Evolutionary conservation across 1,140 invertebrate species (phyloP).

Genomic region (Riptortus pedestris): DNA sequence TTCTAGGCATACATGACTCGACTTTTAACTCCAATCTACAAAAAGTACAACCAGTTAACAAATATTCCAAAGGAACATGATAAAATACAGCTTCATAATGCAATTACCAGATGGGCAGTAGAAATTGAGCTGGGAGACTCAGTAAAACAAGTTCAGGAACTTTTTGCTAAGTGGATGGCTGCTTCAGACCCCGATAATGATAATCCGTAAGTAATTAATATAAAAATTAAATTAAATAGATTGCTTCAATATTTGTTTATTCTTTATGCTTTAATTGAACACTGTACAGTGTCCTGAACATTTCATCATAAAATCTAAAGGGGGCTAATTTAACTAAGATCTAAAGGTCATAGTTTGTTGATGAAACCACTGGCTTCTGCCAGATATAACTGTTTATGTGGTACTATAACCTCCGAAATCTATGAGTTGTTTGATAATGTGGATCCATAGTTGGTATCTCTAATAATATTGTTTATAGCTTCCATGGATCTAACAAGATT

Average conservation of each 20-base stretch:
- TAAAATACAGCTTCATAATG: neutral
- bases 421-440: too few relatives aligned
- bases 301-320: neutral
- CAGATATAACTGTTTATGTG: too few relatives aligned
- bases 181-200: conserved; percentile 53
- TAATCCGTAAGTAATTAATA: conserved; percentile 54
- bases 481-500: too few relatives aligned
- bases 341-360: neutral
- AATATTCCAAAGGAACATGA: conserved; percentile 40
- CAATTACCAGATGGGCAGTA: conserved; percentile 50
- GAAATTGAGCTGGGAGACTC: conserved; percentile 57
- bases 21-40: conserved; percentile 51
- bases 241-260: neutral
- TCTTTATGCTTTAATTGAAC: neutral
- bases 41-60: conserved; percentile 54
- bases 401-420: too few relatives aligned
- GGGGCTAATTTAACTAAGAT: neutral
- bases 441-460: too few relatives aligned
- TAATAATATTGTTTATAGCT: too few relatives aligned
- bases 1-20: conserved; percentile 54
- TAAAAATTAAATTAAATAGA: neutral
- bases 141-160: conserved; percentile 50
- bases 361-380: too few relatives aligned
- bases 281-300: neutral
- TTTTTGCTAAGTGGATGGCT: conserved; percentile 60